Evolutionary conservation across 2,113 vertebrate genomes (phyloP), one percentile per base, ranked within the genome.

Genomic region (Lutjanus erythropterus): DNA sequence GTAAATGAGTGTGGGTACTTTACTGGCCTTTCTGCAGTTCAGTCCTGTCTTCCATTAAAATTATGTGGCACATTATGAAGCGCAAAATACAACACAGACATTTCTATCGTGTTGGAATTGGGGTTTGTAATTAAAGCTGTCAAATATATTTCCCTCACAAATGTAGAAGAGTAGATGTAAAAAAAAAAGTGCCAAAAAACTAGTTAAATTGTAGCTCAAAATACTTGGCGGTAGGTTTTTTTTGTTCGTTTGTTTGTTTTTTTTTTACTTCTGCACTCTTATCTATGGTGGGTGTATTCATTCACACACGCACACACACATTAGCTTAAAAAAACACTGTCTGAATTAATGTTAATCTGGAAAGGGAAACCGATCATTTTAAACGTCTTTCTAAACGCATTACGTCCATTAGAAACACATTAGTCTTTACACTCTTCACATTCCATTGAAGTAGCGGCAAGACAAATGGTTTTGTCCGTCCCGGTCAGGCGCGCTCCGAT

Each of bases 381-480:
- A 9, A 59, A 21, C 12, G 18, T 42, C 19, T 56, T 23, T 3
- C 1, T 67, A 56, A 62, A 35, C 14, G 2, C 41, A 11, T 37
- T 10, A 7, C 10, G 11, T 33, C 8, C 1, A 3, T 55, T 21
- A 3, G 3, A 31, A 67, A 27, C 47, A 19, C 46, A 7, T 14
- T 25, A 23, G 3, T 49, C 11, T 10, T 58, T 14, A 23, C 60
- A n/a, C 25, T 27, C 15, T 25, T 31, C 61, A 81, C 69, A 89
- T 92, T 93, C 93, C 90, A 68, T 14, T 47, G 23, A 82, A 70
- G 79, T 66, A 50, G 21, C 47, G 3, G 67, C 19, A 6, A 58
- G 50, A 15, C 18, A 2, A 55, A 50, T 6, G 6, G 25, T 31
- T 71, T 72, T 15, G 35, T 19, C 23, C 61, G 35, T 19, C 23